Base-by-base conservation (phyloP, 1,140 invertebrate species). In the Drosophila carrolli region DNA sequence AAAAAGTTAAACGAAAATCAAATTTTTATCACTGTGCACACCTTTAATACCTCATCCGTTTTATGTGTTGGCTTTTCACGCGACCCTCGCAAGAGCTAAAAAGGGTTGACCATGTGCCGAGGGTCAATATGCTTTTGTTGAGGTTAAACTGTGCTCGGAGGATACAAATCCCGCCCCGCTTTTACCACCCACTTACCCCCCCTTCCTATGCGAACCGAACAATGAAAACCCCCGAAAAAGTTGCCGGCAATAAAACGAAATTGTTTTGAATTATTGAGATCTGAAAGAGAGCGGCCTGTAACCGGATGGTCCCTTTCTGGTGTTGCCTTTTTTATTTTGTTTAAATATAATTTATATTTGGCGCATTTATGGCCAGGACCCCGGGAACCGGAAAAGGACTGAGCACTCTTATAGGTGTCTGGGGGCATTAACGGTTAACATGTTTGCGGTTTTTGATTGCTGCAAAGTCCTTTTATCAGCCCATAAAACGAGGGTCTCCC, bases 231-330 rank as follows among this genome's bases (percentile, higher is more conserved):
- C 40, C 58, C 47, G 46, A 65, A 88, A 78, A 88, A 77, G 70
- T 74, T 75, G 74, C 81, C 55, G 58, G 75, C 83, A 79, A 88
- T 88, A 86, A 86, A 88, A 83, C 66, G 75, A 88, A 88, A 88
- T 88, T 89, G 83, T 88, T 88, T 89, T 88, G 83, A 88, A 88
- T 88, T 89, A 88, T 89, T 88, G 83, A 88, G 83, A 79, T 83
- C 80, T 61, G 79, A 48, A 50, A 54, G 57, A 59, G 48, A 67
- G 66, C 41, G 35, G 38, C 71, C 66, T 62, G 37, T 37, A 71
- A 71, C 68, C 68, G 68, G 68, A 72, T 54, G 62, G 74, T 67
- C 46, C 50, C 44, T 41, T 38, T 53, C 37, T 27, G 41, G 23
- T 35, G 32, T 47, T 27, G 37, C 37, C 50, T 53, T 63, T 19